Evolutionary conservation across 2,113 vertebrate genomes (phyloP).

Genomic region (Gallinago paraguaiae): DNA sequence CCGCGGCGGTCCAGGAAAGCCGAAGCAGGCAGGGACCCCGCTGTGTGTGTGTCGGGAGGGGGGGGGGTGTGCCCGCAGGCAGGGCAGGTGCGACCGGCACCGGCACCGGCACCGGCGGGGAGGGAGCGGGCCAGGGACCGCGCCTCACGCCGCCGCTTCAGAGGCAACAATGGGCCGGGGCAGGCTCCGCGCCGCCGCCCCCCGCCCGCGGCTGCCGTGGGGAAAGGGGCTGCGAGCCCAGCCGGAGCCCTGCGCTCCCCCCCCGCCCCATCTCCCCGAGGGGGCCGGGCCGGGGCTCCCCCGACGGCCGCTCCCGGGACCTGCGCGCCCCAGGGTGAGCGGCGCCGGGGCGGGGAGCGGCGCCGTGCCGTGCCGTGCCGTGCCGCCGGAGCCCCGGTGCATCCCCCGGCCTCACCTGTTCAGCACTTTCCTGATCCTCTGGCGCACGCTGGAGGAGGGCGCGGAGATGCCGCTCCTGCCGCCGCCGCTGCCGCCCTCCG

Average conservation of each 20-base stretch:
- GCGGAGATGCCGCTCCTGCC: slow-evolving; percentile 51
- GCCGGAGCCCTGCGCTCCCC: neutral
- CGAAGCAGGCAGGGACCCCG: neutral
- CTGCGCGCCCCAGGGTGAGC: neutral
- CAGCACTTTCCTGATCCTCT: slow-evolving; percentile 85
- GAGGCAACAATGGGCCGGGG: neutral
- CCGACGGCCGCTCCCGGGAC: neutral
- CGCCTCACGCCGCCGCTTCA: neutral
- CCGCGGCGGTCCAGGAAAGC: neutral
- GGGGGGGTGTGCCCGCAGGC: neutral
- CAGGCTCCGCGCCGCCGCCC: neutral
- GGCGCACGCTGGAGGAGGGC: slow-evolving; percentile 75
- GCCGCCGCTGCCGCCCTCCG: slow-evolving; percentile 71
- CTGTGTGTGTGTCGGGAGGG: neutral
- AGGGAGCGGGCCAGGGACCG: neutral
- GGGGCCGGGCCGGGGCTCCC: neutral
- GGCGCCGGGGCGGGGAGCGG: neutral
- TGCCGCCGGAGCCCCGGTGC: neutral
- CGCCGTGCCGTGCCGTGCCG: neutral
- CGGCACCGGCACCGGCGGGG: neutral
- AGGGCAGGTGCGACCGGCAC: neutral
- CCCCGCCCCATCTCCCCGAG: neutral
- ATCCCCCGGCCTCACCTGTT: slow-evolving; percentile 78
- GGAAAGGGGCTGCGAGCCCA: neutral
- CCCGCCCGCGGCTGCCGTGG: neutral